Base-by-base conservation (phyloP, 2,797 vertebrate genomes). In the Picus viridis region DNA sequence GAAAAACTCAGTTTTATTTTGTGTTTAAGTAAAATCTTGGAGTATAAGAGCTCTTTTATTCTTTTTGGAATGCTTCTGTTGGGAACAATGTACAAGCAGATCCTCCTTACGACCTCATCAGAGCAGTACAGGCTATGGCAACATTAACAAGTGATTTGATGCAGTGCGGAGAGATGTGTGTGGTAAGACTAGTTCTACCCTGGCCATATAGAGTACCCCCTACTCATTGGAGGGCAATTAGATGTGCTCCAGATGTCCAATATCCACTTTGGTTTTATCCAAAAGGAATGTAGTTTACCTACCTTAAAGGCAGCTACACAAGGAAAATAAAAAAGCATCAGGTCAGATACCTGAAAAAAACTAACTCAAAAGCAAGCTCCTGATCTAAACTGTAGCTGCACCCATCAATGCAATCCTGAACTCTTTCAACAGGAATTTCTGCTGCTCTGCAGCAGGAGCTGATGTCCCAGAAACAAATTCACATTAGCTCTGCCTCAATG, bases 201-300 rank as follows among this genome's bases (percentile, higher is more conserved):
- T 29, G 34, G 34, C 47, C 70, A 51, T 36, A 62, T 17, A 61
- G 2, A 51, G 14, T 16, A 16, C 4, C 0, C 9, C 4, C 12
- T 27, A 11, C 18, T 20, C 62, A 43, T 24, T 27, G 47, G 3
- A 87, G 54, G n/a, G 68, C 19, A n/a, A 43, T 6, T 12, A 79
- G n/a, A 8, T 24, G 7, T 49, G 45, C 39, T 39, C 29, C 34
- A 86, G 67, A 45, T 83, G 3, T 24, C 20, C 5, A 16, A 27
- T 1, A 0, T 14, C 12, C 23, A n/a, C 7, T 27, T 59, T 3
- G 4, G 69, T 90, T 58, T 62, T 7, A 69, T 16, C 19, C 1
- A 2, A 62, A 90, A 69, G 16, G 12, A 36, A 45, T n/a, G 4
- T 19, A 12, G 24, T n/a, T 83, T 61, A 12, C 16, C 17, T 61